A percentile compares a stretch with the other conserved stretches of the same genome.
Conservation (phyloP, 2,888 invertebrate genomes). For the Tyria jacobaeae region DNA sequence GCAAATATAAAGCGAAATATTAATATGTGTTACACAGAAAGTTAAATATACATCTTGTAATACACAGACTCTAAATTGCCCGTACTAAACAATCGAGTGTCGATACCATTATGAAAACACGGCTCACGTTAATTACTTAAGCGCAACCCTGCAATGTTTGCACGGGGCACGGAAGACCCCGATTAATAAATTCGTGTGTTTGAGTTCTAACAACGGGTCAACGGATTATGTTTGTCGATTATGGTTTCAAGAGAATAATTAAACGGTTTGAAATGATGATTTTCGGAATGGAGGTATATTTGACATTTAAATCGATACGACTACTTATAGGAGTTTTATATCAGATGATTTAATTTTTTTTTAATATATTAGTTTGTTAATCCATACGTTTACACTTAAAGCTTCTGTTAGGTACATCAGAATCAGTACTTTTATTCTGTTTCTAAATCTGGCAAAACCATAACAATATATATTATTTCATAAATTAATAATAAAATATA, state of each 20-base stretch:
- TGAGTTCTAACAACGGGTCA: conserved; percentile 69
- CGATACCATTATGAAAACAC: conserved; percentile 72
- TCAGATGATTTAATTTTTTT: background rate
- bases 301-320: conserved; percentile 13
- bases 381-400: too few relatives aligned
- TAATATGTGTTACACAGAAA: background rate
- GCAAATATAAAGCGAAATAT: background rate
- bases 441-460: too few relatives aligned
- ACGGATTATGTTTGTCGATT: conserved; percentile 57
- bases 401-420: too few relatives aligned
- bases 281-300: conserved; percentile 20
- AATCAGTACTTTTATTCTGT: too few relatives aligned
- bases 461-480: background rate
- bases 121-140: conserved; percentile 76
- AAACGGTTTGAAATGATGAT: conserved; percentile 47
- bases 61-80: conserved; percentile 29
- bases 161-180: conserved; percentile 63
- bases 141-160: conserved; percentile 69
- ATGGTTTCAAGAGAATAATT: conserved; percentile 54
- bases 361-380: too few relatives aligned
- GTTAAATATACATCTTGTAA: conserved; percentile 12
- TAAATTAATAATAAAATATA: too few relatives aligned
- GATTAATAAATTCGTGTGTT: conserved; percentile 77
- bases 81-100: conserved; percentile 61
- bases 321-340: too few relatives aligned